Evolutionary conservation across 1,140 invertebrate genomes (phyloP), one percentile per base, ranked within the genome.

Genomic region (Zaprionus tsacasi): DNA sequence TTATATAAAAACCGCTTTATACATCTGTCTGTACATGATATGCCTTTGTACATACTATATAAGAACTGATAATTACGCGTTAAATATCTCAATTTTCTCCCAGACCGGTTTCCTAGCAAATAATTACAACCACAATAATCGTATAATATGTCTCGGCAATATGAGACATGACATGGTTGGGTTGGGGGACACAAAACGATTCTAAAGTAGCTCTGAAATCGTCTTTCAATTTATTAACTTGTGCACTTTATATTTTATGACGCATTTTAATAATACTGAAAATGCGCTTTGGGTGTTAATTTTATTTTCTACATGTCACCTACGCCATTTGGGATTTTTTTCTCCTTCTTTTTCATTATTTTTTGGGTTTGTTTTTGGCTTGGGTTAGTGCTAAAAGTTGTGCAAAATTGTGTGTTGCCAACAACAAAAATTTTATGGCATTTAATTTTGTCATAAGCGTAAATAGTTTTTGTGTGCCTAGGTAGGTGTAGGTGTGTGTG

Each of bases 361-460:
- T 8, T 35, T 35, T 33, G 30, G 30, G 43, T 64, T 35, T 67
- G 64, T 63, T 50, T 74, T 59, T 82, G 17, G 63, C 17, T 76
- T 72, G 56, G 66, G 76, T 67, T 59, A 21, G 65, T 54, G 83
- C 82, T 81, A 85, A 86, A 81, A 78, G 61, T 79, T 72, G 67
- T 81, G 83, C 85, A 70, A 88, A 88, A 83, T 30, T 30, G 27
- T 81, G 71, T 73, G n/a, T 87, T 80, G 75, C 69, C 76, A 88
- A 79, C 72, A 64, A 64, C 76, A 58, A 83, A 68, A 68, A 78
- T 88, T 88, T 89, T 83, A 89, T 83, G 78, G 83, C 78, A 81
- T 78, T 88, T 88, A 83, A 89, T 87, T 87, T 88, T 88, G 82
- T 87, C 82, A 85, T 73, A 80, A 83, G 67, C 68, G 75, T 76